Percentiles rank a stretch among this genome's conserved stretches.
These are phyloP conservation scores for Adoxophyes honmai DNA, from an alignment of 1,140 invertebrate genomes.

Conservation along the genomic window DNA sequence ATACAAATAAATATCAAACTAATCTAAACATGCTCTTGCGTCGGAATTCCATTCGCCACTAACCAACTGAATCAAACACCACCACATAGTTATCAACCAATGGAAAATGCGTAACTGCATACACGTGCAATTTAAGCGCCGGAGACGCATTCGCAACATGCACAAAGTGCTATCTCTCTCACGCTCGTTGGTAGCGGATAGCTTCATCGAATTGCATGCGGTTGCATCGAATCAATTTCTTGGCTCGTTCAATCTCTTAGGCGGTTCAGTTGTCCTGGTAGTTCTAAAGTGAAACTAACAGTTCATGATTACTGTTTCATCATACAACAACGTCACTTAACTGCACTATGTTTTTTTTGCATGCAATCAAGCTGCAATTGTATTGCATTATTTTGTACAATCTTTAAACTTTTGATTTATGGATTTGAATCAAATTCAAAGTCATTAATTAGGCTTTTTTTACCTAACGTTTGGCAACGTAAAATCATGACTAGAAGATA, in stretches of 20 bases:
- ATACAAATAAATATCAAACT: no score
- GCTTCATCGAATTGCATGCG: constrained; percentile 47
- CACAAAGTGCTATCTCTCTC: constrained; percentile 40
- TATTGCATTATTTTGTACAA: no score
- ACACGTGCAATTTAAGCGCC: constrained; percentile 37
- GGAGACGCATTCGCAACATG: constrained; percentile 33
- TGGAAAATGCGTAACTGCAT: constrained; percentile 32
- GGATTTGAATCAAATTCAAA: no score
- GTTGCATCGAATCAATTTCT: constrained; percentile 47
- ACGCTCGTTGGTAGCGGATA: constrained; percentile 31
- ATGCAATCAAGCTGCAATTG: no score
- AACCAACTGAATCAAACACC: constrained; percentile 3
- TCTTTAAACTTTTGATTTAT: no score
- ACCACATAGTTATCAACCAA: constrained; percentile 25
- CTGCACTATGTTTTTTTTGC: neutral
- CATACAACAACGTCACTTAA: neutral
- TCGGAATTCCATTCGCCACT: neutral
- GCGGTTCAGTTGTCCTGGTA: constrained; percentile 50
- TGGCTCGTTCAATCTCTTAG: constrained; percentile 46
- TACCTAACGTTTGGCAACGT: no score
- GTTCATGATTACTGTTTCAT: constrained; percentile 29
- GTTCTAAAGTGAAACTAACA: constrained; percentile 40
- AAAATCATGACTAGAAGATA: no score
- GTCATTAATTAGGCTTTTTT: no score
- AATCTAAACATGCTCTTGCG: neutral